Evolutionary conservation across 2,113 vertebrate genomes (phyloP).

Genomic region (Phocoena sinus): DNA sequence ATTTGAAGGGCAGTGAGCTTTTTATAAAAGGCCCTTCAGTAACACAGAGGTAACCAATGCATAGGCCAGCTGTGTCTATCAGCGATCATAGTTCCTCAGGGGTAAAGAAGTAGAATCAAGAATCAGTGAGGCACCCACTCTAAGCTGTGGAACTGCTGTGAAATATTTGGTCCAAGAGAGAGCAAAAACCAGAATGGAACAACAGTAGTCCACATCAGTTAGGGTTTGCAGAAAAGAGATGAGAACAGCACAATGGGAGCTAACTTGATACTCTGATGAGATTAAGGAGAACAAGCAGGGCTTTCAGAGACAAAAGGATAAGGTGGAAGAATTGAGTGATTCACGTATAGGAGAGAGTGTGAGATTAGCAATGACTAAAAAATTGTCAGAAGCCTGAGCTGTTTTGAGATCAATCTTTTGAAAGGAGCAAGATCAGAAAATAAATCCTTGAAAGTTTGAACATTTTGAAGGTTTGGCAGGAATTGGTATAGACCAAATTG

Average conservation of each 20-base stretch:
- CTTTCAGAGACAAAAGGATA: conserved; percentile 43
- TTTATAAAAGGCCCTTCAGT: not conserved
- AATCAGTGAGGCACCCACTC: not conserved
- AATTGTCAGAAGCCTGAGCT: not conserved
- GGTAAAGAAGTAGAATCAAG: not conserved
- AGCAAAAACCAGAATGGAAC: not conserved
- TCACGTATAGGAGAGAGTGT: not conserved
- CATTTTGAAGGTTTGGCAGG: not conserved
- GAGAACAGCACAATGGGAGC: conserved; percentile 28
- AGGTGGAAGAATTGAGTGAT: not conserved
- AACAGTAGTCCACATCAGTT: not conserved
- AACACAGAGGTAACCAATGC: not conserved
- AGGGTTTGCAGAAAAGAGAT: conserved; percentile 17
- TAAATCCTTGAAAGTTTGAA: not conserved
- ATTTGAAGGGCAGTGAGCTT: not conserved
- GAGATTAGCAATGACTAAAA: conserved; percentile 22
- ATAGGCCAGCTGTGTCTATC: not conserved
- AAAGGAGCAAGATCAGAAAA: conserved; percentile 34
- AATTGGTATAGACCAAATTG: not conserved
- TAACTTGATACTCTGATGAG: not conserved
- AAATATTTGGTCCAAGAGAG: not conserved
- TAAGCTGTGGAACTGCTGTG: not conserved
- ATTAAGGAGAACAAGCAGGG: conserved; percentile 8
- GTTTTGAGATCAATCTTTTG: conserved; percentile 26
- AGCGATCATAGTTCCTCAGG: not conserved